phyloP scores from a whole-genome alignment of 2,797 vertebrate species.

The Myoxocephalus aenaeus region DNA sequence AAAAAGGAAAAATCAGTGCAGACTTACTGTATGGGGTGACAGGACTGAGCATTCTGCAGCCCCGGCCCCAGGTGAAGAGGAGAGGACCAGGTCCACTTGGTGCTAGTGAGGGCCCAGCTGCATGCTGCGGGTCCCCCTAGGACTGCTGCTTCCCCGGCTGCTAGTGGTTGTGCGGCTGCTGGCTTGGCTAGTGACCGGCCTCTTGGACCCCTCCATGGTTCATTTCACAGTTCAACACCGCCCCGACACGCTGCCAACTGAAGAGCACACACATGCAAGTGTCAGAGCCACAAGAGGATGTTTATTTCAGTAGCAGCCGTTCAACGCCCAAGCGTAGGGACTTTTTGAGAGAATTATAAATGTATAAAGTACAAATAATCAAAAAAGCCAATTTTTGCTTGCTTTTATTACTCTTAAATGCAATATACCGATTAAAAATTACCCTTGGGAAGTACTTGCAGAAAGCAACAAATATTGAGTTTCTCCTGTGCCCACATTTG shows the following conservation, averaged over 20 bases:
- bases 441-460: not conserved
- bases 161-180: constrained; percentile 33
- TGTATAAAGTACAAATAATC: not conserved
- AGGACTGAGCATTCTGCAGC: constrained; percentile 85
- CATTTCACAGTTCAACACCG: constrained; percentile 65
- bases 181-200: constrained; percentile 61
- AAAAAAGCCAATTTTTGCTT: not conserved
- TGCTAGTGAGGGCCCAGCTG: constrained; percentile 67
- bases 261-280: constrained; percentile 36
- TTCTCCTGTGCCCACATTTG: not conserved
- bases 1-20: no score
- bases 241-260: constrained; percentile 64
- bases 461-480: not conserved
- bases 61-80: constrained; percentile 70
- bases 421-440: not conserved
- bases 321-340: not conserved
- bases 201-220: constrained; percentile 70
- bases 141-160: constrained; percentile 53
- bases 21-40: constrained; percentile 82
- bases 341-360: not conserved
- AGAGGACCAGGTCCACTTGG: constrained; percentile 72
- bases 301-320: not conserved
- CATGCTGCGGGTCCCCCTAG: constrained; percentile 62
- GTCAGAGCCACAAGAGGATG: constrained; percentile 11
- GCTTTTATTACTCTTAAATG: not conserved